These are phyloP conservation scores for Panurus biarmicus DNA, from an alignment of 2,113 vertebrate genomes.

Conservation along the genomic window DNA sequence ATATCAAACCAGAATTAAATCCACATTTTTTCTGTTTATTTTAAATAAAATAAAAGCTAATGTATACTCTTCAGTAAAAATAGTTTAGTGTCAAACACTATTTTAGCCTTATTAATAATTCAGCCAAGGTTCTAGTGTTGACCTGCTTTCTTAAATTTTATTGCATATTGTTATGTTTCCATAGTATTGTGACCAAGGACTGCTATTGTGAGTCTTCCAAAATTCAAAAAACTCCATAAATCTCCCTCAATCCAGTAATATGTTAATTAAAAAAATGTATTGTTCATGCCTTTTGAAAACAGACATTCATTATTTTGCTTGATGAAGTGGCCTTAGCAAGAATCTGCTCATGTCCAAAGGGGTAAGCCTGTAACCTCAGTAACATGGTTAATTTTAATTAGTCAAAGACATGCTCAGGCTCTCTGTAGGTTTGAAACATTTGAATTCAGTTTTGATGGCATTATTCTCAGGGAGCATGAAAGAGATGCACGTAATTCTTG, in stretches of 20 bases:
- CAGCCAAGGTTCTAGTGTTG: neutral
- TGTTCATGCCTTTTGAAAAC: neutral
- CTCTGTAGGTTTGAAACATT: constrained; percentile 24
- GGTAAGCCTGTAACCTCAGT: neutral
- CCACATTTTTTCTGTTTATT: neutral
- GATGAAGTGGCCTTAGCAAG: constrained; percentile 28
- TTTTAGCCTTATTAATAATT: neutral
- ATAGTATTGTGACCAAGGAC: neutral
- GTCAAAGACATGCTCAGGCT: neutral
- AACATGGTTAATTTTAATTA: constrained; percentile 32
- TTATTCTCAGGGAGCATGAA: constrained; percentile 25
- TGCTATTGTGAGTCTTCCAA: neutral
- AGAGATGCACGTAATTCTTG: constrained; percentile 13
- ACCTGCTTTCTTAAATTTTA: neutral
- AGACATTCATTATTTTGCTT: constrained; percentile 17
- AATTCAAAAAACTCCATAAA: neutral
- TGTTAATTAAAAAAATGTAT: neutral
- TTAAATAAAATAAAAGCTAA: neutral
- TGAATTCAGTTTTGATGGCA: constrained; percentile 33
- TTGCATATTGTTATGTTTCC: neutral
- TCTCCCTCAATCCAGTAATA: neutral
- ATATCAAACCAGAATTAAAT: neutral
- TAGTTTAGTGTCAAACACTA: neutral
- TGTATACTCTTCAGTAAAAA: neutral
- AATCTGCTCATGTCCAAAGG: neutral